A percentile compares a stretch with the other conserved stretches of the same genome.
These are phyloP conservation scores for Rachycentron canadum DNA, from an alignment of 2,797 vertebrate species.

Conservation along the genomic window DNA sequence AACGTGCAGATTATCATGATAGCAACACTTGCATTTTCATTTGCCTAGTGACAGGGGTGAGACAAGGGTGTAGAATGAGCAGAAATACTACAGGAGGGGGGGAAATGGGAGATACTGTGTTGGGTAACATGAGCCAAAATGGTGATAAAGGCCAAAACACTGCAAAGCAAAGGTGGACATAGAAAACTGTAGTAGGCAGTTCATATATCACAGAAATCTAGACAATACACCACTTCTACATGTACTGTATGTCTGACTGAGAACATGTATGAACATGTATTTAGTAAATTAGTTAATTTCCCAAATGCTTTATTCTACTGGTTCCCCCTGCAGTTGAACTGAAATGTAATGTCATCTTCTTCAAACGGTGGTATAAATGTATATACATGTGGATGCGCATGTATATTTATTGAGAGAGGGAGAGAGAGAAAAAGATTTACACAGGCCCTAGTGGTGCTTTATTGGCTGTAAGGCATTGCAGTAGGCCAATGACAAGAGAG, in stretches of 20 bases:
- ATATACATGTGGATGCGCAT: conserved; percentile 5
- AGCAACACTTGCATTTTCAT: conserved; percentile 1
- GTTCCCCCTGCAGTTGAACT: background rate
- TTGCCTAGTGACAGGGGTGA: background rate
- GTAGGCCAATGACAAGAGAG: conserved; percentile 68
- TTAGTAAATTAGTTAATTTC: background rate
- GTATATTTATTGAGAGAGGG: conserved; percentile 19
- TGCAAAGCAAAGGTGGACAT: conserved; percentile 9
- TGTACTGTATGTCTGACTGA: background rate
- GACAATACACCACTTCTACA: background rate
- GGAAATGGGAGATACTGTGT: background rate
- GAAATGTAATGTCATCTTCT: conserved; percentile 1
- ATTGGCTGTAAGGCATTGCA: conserved; percentile 70
- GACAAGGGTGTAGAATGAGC: conserved; percentile 17
- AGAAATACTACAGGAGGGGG: background rate
- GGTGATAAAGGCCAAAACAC: conserved; percentile 11
- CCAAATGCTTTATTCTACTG: background rate
- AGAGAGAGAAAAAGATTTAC: conserved; percentile 26
- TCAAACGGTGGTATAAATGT: conserved; percentile 1
- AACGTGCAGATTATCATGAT: background rate
- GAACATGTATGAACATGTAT: background rate
- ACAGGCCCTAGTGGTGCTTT: conserved; percentile 48
- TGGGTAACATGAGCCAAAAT: conserved; percentile 12
- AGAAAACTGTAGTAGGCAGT: conserved; percentile 2
- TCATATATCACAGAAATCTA: background rate